A percentile compares a stretch with the other conserved stretches of the same genome.
These are phyloP conservation scores for Echinarachnius parma DNA, from an alignment of 53 echinoderm and acorn worm species.

Conservation along the genomic window DNA sequence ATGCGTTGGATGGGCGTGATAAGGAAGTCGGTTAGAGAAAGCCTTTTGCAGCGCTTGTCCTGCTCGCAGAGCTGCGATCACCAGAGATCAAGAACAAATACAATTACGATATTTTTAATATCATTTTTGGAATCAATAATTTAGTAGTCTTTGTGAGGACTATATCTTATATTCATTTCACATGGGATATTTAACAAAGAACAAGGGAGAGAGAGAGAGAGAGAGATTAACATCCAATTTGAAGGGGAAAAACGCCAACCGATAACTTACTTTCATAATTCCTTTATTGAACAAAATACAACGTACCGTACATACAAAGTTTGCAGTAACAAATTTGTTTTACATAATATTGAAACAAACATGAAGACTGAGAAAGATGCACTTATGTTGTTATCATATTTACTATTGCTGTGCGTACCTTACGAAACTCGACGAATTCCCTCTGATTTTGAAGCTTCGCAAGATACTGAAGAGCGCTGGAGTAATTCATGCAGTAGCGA, in stretches of 20 bases:
- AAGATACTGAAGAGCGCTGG: constrained; percentile 85
- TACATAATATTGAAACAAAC: too few species aligned
- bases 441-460: constrained; percentile 68
- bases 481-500: constrained; percentile 96
- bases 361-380: too few species aligned
- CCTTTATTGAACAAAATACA: too few species aligned
- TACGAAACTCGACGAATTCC: constrained; percentile 75
- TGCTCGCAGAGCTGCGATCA: constrained; percentile 66
- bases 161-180: too few species aligned
- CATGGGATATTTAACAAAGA: background rate
- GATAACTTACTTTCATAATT: too few species aligned
- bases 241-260: background rate
- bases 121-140: too few species aligned
- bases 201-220: background rate
- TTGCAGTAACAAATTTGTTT: too few species aligned
- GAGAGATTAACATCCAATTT: background rate
- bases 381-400: too few species aligned
- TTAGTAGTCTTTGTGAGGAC: too few species aligned
- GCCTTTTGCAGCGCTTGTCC: constrained; percentile 68
- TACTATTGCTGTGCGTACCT: too few species aligned
- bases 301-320: too few species aligned
- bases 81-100: background rate
- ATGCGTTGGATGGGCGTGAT: constrained; percentile 83
- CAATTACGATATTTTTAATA: background rate
- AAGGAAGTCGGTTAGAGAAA: constrained; percentile 63